Base-by-base conservation (phyloP, 2,113 vertebrate genomes). In the Hyla sarda region DNA sequence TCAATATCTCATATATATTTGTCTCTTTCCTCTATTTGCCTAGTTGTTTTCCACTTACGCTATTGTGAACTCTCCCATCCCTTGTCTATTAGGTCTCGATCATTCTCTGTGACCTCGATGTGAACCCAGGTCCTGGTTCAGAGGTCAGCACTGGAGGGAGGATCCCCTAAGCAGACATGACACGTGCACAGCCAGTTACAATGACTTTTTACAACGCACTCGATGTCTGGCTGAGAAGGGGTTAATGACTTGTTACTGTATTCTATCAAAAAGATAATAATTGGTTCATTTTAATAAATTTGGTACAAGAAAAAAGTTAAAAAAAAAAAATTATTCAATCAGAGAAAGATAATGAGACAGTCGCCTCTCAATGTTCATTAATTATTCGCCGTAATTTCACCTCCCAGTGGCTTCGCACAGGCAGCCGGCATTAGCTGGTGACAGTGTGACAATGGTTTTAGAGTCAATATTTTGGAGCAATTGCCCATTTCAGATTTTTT, bases 171-270 rank as follows among this genome's bases (percentile, higher is more conserved):
- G 54, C 32, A 86, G 85, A 82, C 69, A 34, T 60, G 85, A 87
- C 85, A 87, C 85, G 85, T 67, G 78, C 83, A 76, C 67, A 30
- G 77, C 85, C 67, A 86, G 48, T 80, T 52, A 47, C 62, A n/a
- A 65, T 56, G 48, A 72, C 48, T 80, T 34, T n/a, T 41, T 69
- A 32, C 75, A n/a, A 21, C 41, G 41, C 13, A 10, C n/a, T n/a
- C 47, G 21, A 54, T 62, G 37, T 21, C 77, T 60, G 78, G 77
- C 34, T 25, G 69, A 34, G 16, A 25, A 73, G 52, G 77, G 67
- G 85, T 87, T 82, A 87, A 87, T 30, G 37, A 50, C 30, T 28
- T 30, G 17, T 37, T 72, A 34, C 62, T 28, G 60, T 50, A 65
- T 25, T 50, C 41, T 60, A 81, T 62, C 78, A 81, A 56, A n/a